These are phyloP conservation scores for Pseudobourletiella spinata DNA, from an alignment of 1,140 invertebrate species.

Conservation along the genomic window DNA sequence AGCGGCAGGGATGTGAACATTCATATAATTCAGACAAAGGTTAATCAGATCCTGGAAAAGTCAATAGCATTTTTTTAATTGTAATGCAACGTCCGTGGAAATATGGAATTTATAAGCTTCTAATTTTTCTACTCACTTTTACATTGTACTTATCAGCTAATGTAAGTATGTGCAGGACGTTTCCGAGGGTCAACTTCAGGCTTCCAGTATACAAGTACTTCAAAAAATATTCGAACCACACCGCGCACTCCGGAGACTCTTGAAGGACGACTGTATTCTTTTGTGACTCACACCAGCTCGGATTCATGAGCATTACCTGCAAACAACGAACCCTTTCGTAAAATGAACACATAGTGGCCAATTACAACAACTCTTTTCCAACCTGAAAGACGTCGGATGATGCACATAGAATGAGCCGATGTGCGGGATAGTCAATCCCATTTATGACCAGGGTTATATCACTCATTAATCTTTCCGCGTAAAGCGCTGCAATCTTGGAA, in stretches of 20 bases:
- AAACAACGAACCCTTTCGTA: slow-evolving; percentile 2
- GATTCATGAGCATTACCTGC: slow-evolving; percentile 88
- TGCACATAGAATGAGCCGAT: slow-evolving; percentile 84
- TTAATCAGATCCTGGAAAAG: slow-evolving; percentile 61
- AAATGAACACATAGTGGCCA: not conserved
- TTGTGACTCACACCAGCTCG: slow-evolving; percentile 81
- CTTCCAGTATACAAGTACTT: slow-evolving; percentile 89
- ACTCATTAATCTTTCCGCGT: slow-evolving; percentile 73
- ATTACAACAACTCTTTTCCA: too few relatives aligned
- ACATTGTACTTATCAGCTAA: slow-evolving; percentile 93
- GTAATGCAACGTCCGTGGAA: slow-evolving; percentile 38
- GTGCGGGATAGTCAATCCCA: slow-evolving; percentile 70
- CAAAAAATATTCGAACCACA: slow-evolving; percentile 80
- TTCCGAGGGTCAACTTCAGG: slow-evolving; percentile 69
- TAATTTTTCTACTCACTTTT: slow-evolving; percentile 47
- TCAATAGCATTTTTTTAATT: slow-evolving; percentile 13
- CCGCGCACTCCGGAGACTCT: slow-evolving; percentile 71
- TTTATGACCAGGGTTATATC: slow-evolving; percentile 74
- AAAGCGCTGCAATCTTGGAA: slow-evolving; percentile 68
- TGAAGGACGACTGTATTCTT: slow-evolving; percentile 71
- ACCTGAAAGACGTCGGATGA: slow-evolving; percentile 93
- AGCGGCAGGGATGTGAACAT: slow-evolving; percentile 71
- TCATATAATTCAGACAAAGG: slow-evolving; percentile 80
- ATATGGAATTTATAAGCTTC: not conserved
- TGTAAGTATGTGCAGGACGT: slow-evolving; percentile 73